Conservation (phyloP, 2,888 invertebrate genomes). For the Andrena haemorrhoa region DNA sequence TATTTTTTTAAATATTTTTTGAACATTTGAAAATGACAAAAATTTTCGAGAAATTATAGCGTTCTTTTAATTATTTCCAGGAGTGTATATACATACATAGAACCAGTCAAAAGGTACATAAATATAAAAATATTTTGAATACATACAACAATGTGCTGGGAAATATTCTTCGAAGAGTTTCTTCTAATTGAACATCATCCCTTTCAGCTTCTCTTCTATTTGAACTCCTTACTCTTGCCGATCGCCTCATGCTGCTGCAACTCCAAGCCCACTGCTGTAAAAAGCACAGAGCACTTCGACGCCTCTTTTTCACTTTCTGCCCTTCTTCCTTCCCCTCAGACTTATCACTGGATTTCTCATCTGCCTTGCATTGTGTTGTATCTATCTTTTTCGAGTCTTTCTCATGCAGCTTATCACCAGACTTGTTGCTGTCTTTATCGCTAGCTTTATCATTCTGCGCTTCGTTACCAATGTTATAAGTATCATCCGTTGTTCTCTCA, state of each 20-base stretch:
- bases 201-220: conserved; percentile 87
- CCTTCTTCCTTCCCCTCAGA: conserved; percentile 85
- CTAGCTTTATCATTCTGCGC: conserved; percentile 82
- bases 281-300: conserved; percentile 90
- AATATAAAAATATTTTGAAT: conserved; percentile 29
- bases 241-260: conserved; percentile 85
- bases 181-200: conserved; percentile 88
- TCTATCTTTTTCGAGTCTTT: conserved; percentile 73
- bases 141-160: conserved; percentile 87
- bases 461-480: conserved; percentile 68
- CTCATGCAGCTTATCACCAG: conserved; percentile 72
- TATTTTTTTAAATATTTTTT: too few relatives aligned
- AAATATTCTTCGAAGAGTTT: conserved; percentile 89
- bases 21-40: too few relatives aligned
- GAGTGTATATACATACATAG: conserved; percentile 5
- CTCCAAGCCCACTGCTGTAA: conserved; percentile 93
- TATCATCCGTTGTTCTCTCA: conserved; percentile 73
- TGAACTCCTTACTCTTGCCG: conserved; percentile 84
- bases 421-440: conserved; percentile 79
- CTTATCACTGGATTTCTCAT: conserved; percentile 81
- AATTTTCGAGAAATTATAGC: too few relatives aligned
- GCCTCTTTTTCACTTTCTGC: conserved; percentile 87
- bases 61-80: too few relatives aligned
- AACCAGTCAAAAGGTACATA: conserved; percentile 39
- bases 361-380: conserved; percentile 70